Evolutionary conservation across 2,888 invertebrate genomes (phyloP), one percentile per base, ranked within the genome.

Genomic region (Seira musarum): DNA sequence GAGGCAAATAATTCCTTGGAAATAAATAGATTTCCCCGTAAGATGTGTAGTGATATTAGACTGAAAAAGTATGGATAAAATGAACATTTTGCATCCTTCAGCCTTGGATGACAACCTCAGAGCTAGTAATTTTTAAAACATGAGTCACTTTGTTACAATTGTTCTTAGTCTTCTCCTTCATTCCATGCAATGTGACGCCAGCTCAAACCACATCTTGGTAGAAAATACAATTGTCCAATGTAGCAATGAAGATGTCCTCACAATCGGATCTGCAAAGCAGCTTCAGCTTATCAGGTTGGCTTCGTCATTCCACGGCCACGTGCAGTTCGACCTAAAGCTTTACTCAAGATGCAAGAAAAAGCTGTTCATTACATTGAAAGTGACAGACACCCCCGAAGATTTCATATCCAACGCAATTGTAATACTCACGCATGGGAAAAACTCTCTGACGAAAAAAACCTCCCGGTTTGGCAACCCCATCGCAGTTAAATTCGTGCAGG

Each of bases 281-380:
- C 70, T 64, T 0, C 24, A 69, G 30, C 2, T 5, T 2, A 30
- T 30, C 1, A 24, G 64, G 8, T 22, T 76, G 0, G 69, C 69
- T 6, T 21, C 76, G 3, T 63, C 69, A 0, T 35, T 5, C 3
- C 21, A 40, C 35, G 57, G 40, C 15, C 25, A 46, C 8, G 15
- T 69, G 17, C 57, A 46, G 10, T 25, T 76, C 2, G 65, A 76
- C 57, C 35, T 76, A 8, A 76, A 76, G 24, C 30, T 70, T 2
- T 69, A 69, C 24, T 76, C 69, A 22, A 76, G 30, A 69, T 76
- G 76, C 21, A 69, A 64, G 2, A 76, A 76, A 24, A 76, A 70
- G 17, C 53, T 76, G 10, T 13, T 64, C 2, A 69, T 76, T n/a
- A 69, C 76, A 0, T 25, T 75, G 19, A 67, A 68, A 13, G 30